Base-by-base conservation (phyloP, 2,888 invertebrate species). In the Rhyacophila evoluta region DNA sequence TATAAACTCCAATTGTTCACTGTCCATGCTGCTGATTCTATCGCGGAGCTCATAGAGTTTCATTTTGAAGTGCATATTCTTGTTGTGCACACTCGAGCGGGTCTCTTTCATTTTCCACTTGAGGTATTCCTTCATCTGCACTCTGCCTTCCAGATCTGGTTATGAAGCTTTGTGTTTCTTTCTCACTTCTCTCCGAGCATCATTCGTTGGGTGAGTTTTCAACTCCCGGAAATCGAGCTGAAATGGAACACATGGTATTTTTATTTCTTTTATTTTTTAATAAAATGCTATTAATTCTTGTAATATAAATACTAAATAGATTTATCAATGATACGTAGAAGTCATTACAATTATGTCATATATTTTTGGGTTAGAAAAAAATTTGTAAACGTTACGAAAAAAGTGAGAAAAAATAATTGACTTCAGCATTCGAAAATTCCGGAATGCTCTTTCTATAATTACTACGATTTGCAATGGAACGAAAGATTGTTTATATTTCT, bases 131-230 rank as follows among this genome's bases (percentile, higher is more conserved):
- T 38, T 67, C n/a, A 69, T 36, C 3, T 67, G 37, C 29, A 39
- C 76, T 36, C 19, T 73, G 15, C 74, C 72, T 28, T 74, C 75
- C 83, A 83, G 83, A 81, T 85, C 79, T 86, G 89, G 89, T 87
- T 93, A 93, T 90, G 93, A 92, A 15, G 91, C 89, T 88, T 94
- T 94, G 84, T 93, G 93, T 84, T 93, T 93, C 84, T 92, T 93
- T 82, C 92, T 90, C 67, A 91, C 91, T 80, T 94, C 93, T 77
- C 93, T 87, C 79, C 90, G 85, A 86, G 86, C 86, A 36, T 90
- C 93, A 37, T 87, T 89, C 29, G 90, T 88, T 19, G 92, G 87
- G 78, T 93, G 90, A 1, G 93, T 91, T 84, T 93, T 94, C 74
- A 94, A 85, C 86, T 94, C 94, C 85, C 94, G 91, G 86, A 91